phyloP scores from a whole-genome alignment of 2,797 vertebrate species.

The Rhynchotus rufescens region DNA sequence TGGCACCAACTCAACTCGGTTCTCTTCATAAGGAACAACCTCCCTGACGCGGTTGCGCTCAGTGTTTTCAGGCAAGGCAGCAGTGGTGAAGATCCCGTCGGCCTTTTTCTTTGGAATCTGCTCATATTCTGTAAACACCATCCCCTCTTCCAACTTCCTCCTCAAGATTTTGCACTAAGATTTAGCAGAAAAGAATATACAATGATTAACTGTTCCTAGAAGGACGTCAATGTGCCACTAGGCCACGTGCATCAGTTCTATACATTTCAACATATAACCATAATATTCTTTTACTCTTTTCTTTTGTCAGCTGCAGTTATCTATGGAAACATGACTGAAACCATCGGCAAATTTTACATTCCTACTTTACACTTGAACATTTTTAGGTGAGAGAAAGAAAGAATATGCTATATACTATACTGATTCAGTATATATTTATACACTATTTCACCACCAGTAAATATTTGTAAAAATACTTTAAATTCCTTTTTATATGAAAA shows the following conservation, averaged over 20 bases:
- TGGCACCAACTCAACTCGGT: conserved; percentile 92
- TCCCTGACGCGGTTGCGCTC: conserved; percentile 95
- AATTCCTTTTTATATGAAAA: not conserved
- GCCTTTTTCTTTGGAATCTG: conserved; percentile 93
- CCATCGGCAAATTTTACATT: not conserved
- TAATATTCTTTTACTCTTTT: not conserved
- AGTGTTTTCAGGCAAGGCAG: conserved; percentile 87
- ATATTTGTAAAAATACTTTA: not conserved
- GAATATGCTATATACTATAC: not conserved
- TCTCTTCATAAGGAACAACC: conserved; percentile 94
- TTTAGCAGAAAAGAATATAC: conserved; percentile 8
- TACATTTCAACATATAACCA: not conserved
- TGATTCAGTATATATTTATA: not conserved
- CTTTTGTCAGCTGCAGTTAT: not conserved
- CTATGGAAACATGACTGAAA: not conserved
- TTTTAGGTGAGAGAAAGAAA: not conserved
- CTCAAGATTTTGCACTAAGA: conserved; percentile 91
- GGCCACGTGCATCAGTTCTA: not conserved
- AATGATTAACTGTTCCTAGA: not conserved
- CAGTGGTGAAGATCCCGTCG: conserved; percentile 86
- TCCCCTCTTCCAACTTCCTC: conserved; percentile 91
- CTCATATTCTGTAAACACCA: conserved; percentile 95
- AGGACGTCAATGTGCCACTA: not conserved
- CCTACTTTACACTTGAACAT: not conserved
- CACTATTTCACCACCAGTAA: not conserved